Evolutionary conservation across 2,113 vertebrate species (phyloP), one percentile per base, ranked within the genome.

Genomic region (Passer domesticus): DNA sequence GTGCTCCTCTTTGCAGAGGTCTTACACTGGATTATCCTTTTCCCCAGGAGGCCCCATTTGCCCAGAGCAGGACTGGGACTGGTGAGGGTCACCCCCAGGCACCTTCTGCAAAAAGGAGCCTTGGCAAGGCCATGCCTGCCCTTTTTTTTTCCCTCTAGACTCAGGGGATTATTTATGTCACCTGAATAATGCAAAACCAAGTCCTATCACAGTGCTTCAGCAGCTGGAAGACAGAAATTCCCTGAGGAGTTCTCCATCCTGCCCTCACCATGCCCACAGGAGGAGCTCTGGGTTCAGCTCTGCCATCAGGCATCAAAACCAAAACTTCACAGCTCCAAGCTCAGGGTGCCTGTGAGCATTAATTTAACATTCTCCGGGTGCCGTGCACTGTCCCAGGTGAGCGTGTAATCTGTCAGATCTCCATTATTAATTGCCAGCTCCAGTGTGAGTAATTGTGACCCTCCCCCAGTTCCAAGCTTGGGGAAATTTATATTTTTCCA

Each of bases 401-500:
- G 49, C 1, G 0, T 39, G 53, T 5, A 7, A 53, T 86, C 64
- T 83, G 43, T 74, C 96, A 90, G 7, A 55, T 73, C 93, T 79
- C 63, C 68, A 2, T 88, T 88, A 83, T 60, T 92, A 90, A 94
- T 83, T 92, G 22, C 15, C 80, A 80, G 27, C 49, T 70, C 72
- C 3, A 2, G 58, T 2, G 49, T 20, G 93, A 92, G n/a, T 44
- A 73, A 90, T 46, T 1, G 12, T 37, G n/a, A 6, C 19, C 20
- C 13, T 31, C 25, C 11, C 28, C 33, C 19, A 4, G 63, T 7
- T 13, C 58, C 86, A 28, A 12, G 24, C 41, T 8, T 0, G 1
- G 46, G 67, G 76, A 77, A 86, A 91, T 90, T 37, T 56, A 62
- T 27, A 56, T 33, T 31, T 90, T 83, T 86, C 20, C 58, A 10